Conservation (phyloP, 1,140 invertebrate species). For the Hestina assimilis region DNA sequence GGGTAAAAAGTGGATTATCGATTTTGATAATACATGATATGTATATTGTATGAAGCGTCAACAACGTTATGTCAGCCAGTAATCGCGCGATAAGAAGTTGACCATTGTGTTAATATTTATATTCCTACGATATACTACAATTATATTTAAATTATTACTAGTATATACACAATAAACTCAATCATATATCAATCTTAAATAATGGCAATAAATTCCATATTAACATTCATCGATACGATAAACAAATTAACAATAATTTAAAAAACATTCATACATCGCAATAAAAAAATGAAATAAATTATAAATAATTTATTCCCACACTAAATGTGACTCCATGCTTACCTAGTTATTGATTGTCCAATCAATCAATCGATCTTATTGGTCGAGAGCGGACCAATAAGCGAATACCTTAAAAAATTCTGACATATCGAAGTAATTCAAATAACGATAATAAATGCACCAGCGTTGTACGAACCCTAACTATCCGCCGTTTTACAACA, state of each 20-base stretch:
- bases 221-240: not conserved
- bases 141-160: no score
- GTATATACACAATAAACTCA: no score
- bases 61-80: no score
- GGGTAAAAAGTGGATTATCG: no score
- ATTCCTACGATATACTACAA: no score
- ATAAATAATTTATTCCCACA: conserved; percentile 29
- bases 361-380: conserved; percentile 36
- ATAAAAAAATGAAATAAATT: conserved; percentile 29
- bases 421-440: conserved; percentile 32
- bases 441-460: conserved; percentile 33
- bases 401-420: conserved; percentile 14
- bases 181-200: not conserved
- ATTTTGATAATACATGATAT: no score
- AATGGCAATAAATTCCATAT: not conserved
- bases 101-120: no score
- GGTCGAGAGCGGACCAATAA: conserved; percentile 35
- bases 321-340: conserved; percentile 27
- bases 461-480: conserved; percentile 20
- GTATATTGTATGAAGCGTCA: no score
- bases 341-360: conserved; percentile 31
- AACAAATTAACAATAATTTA: conserved; percentile 1
- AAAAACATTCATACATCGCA: conserved; percentile 11
- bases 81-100: no score
- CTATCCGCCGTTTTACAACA: not conserved